Conservation (phyloP, 2,797 vertebrate genomes). For the Melanotaenia boesemani region DNA sequence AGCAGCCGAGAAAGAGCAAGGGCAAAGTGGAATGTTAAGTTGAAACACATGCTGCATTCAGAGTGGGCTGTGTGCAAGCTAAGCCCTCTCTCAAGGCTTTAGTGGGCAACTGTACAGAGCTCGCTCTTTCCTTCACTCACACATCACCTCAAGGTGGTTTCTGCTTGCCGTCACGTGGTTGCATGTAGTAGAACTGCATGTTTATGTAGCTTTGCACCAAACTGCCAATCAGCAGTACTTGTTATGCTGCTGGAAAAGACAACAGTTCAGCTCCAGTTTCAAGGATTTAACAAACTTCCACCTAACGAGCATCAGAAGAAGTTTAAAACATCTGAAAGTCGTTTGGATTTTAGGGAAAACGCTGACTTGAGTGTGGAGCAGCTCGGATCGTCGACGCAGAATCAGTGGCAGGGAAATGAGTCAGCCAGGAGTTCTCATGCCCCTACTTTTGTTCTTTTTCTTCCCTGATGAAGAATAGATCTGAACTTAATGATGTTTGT, state of each 20-base stretch:
- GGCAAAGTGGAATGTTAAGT: conserved; percentile 82
- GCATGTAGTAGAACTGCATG: conserved; percentile 17
- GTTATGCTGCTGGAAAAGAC: neutral
- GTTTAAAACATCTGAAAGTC: neutral
- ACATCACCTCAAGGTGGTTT: conserved; percentile 43
- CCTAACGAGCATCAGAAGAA: neutral
- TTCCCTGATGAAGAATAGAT: conserved; percentile 66
- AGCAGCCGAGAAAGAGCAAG: conserved; percentile 60
- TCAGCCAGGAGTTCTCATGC: conserved; percentile 20
- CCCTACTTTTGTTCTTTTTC: neutral
- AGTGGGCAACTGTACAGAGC: conserved; percentile 27
- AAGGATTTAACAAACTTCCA: neutral
- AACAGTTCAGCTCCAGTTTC: neutral
- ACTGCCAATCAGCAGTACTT: neutral
- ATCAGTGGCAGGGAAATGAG: conserved; percentile 44
- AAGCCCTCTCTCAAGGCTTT: conserved; percentile 36
- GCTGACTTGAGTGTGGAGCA: conserved; percentile 12
- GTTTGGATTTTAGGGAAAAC: neutral
- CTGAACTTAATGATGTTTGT: conserved; percentile 72
- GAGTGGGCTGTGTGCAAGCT: conserved; percentile 51
- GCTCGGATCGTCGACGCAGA: conserved; percentile 46
- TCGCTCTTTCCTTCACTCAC: conserved; percentile 14
- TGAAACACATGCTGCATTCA: conserved; percentile 83
- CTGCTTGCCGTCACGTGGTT: conserved; percentile 55
- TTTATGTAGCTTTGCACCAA: neutral